phyloP scores from a whole-genome alignment of 2,888 invertebrate genomes.

The Operophtera brumata region DNA sequence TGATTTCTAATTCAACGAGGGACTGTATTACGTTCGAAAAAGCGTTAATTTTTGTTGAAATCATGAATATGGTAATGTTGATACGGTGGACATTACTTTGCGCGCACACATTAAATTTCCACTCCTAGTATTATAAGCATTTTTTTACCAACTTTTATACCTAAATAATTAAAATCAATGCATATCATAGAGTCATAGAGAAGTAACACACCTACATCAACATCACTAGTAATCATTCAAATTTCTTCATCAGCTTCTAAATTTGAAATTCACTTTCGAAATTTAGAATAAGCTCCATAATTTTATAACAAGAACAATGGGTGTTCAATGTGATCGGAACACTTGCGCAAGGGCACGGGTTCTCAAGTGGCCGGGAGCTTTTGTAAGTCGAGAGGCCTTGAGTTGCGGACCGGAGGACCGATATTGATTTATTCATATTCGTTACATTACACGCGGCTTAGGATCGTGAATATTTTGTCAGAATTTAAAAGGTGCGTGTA shows the following conservation, averaged over 20 bases:
- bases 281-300: conserved; percentile 19
- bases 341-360: conserved; percentile 33
- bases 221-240: too few relatives aligned
- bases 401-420: conserved; percentile 16
- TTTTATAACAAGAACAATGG: conserved; percentile 34
- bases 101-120: too few relatives aligned
- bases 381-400: conserved; percentile 29
- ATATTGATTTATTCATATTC: conserved; percentile 30
- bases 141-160: too few relatives aligned
- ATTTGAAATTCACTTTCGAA: not conserved
- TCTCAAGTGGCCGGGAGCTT: conserved; percentile 27
- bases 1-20: conserved; percentile 75
- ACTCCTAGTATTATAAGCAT: too few relatives aligned
- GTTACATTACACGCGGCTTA: conserved; percentile 11
- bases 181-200: not conserved
- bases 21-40: conserved; percentile 38
- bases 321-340: conserved; percentile 26
- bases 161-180: not conserved
- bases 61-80: conserved; percentile 36
- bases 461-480: conserved; percentile 7
- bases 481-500: not conserved
- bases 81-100: conserved; percentile 6
- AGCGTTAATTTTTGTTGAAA: conserved; percentile 31
- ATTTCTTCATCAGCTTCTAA: too few relatives aligned
- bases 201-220: not conserved